These are phyloP conservation scores for Tetramorium parvispinum DNA, from an alignment of 1,140 invertebrate genomes.

Conservation along the genomic window DNA sequence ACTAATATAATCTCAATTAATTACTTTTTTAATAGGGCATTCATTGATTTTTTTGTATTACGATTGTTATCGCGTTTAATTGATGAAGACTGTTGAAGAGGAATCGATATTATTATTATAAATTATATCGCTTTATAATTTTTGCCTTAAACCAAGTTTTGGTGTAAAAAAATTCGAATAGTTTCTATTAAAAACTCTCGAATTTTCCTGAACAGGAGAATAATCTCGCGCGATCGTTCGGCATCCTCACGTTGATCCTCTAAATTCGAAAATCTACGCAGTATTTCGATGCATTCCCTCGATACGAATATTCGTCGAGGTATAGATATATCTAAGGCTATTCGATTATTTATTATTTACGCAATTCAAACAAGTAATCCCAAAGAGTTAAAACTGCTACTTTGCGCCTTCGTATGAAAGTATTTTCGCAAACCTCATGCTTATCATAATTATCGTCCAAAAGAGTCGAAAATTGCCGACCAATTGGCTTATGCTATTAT, in stretches of 20 bases:
- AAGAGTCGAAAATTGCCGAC: background rate
- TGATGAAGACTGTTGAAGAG: conserved; percentile 26
- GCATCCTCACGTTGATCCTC: conserved; percentile 28
- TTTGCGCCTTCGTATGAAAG: conserved; percentile 46
- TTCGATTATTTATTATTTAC: conserved; percentile 70
- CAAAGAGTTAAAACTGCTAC: conserved; percentile 70
- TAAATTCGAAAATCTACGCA: conserved; percentile 40
- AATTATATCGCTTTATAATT: background rate
- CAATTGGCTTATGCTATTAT: background rate
- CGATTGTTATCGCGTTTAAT: conserved; percentile 20
- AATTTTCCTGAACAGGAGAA: background rate
- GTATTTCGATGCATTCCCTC: conserved; percentile 60
- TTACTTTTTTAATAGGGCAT: conserved; percentile 41
- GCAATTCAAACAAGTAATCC: conserved; percentile 61
- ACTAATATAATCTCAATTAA: conserved; percentile 20
- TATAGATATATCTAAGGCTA: conserved; percentile 63
- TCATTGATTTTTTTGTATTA: conserved; percentile 37
- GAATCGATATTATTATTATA: conserved; percentile 33
- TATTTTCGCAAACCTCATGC: conserved; percentile 5
- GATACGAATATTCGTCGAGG: conserved; percentile 59
- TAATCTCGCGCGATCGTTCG: conserved; percentile 14
- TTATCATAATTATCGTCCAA: conserved; percentile 33
- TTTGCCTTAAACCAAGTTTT: conserved; percentile 34
- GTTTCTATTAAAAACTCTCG: background rate
- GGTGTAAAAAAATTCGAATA: background rate